phyloP scores from a whole-genome alignment of 2,797 vertebrate species.

The Ciconia nigra region DNA sequence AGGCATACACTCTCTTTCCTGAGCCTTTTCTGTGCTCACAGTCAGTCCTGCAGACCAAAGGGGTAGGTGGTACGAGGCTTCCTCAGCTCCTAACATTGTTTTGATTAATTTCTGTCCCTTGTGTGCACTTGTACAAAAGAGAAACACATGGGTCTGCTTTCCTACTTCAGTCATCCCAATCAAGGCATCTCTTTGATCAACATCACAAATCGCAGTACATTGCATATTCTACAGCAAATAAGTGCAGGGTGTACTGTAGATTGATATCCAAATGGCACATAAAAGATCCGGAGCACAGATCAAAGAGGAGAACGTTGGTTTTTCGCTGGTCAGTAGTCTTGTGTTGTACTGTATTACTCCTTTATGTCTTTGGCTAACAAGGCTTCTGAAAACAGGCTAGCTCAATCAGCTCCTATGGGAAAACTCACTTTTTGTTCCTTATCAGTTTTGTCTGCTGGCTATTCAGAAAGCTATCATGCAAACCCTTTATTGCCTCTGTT shows the following conservation, averaged over 20 bases:
- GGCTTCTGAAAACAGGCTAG: not conserved
- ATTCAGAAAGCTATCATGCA: not conserved
- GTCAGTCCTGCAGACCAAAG: not conserved
- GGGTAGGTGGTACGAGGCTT: not conserved
- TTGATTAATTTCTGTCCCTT: not conserved
- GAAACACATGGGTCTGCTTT: not conserved
- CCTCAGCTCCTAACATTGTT: not conserved
- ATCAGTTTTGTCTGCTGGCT: not conserved
- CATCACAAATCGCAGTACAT: not conserved
- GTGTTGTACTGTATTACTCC: not conserved
- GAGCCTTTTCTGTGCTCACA: not conserved
- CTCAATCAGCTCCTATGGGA: not conserved
- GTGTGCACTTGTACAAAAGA: not conserved
- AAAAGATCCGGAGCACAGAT: not conserved
- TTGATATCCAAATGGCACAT: constrained; percentile 1
- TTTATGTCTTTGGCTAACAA: not conserved
- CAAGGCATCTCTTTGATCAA: constrained; percentile 43
- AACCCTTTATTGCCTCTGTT: not conserved
- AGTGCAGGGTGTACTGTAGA: not conserved
- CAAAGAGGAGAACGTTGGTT: not conserved
- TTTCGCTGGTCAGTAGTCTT: not conserved
- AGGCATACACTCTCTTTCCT: not conserved
- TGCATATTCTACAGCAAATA: not conserved
- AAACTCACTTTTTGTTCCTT: not conserved
- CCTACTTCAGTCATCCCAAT: constrained; percentile 6